Evolutionary conservation across 2,113 vertebrate species (phyloP).

Genomic region (Cryptotis parvus): DNA sequence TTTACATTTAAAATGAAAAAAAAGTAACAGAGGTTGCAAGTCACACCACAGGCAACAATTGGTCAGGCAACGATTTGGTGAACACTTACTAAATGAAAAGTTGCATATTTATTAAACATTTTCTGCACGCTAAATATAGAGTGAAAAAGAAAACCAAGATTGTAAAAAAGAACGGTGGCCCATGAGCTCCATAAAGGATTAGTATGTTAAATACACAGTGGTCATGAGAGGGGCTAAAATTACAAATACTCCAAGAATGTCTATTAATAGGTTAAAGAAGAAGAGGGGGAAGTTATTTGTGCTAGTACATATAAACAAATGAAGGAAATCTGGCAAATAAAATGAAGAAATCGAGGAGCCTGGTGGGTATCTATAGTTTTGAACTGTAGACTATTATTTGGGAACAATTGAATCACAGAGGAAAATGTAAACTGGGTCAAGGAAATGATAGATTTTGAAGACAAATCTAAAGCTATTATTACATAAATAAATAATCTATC

Average conservation of each 20-base stretch:
- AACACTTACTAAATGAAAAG: not conserved
- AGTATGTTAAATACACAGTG: not conserved
- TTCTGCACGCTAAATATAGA: not conserved
- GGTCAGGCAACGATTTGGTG: not conserved
- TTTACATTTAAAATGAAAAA: slow-evolving; percentile 68
- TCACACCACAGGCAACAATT: no score
- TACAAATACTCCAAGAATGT: not conserved
- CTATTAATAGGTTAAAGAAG: not conserved
- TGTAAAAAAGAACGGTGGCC: not conserved
- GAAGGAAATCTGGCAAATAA: not conserved
- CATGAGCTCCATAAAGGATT: not conserved
- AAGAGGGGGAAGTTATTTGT: not conserved
- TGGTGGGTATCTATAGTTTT: not conserved
- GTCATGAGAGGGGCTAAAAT: not conserved
- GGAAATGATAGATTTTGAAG: not conserved
- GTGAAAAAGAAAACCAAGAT: not conserved
- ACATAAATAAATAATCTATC: slow-evolving; percentile 61
- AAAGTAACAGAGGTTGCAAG: no score
- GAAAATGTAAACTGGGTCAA: slow-evolving; percentile 12
- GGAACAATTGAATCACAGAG: slow-evolving; percentile 7
- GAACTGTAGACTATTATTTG: not conserved
- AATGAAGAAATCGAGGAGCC: not conserved
- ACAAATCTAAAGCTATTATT: slow-evolving; percentile 34
- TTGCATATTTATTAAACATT: not conserved
- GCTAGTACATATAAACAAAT: not conserved